phyloP scores from a whole-genome alignment of 2,113 vertebrate species.

The Seriola dumerili region DNA sequence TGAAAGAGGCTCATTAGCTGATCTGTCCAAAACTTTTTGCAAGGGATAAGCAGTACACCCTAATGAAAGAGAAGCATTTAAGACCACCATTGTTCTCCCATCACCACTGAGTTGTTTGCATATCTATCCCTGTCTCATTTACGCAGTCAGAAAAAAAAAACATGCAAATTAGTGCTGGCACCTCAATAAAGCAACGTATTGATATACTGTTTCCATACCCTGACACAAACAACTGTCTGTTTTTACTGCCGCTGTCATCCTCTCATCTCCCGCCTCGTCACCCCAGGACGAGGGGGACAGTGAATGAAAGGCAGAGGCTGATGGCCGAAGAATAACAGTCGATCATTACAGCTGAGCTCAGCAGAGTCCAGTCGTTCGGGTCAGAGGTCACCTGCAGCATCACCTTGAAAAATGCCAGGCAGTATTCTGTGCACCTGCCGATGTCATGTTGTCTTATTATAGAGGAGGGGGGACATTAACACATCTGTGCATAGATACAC shows the following conservation, averaged over 20 bases:
- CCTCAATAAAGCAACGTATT: constrained; percentile 76
- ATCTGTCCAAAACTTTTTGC: constrained; percentile 30
- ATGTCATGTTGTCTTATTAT: constrained; percentile 8
- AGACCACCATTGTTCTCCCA: constrained; percentile 70
- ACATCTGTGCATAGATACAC: too few relatives aligned
- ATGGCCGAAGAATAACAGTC: constrained; percentile 68
- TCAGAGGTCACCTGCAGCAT: constrained; percentile 63
- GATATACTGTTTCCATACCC: constrained; percentile 70
- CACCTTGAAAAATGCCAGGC: constrained; percentile 65
- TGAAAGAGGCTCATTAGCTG: constrained; percentile 42
- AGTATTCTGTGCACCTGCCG: not conserved
- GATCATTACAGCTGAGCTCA: constrained; percentile 66
- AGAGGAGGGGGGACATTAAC: too few relatives aligned
- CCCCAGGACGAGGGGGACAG: constrained; percentile 34
- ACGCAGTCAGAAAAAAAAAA: constrained; percentile 52
- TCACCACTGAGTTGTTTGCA: constrained; percentile 73
- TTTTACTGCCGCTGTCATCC: constrained; percentile 60
- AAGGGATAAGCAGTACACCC: constrained; percentile 26
- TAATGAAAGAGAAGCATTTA: constrained; percentile 59
- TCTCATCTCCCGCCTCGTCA: constrained; percentile 42
- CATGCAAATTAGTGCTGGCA: constrained; percentile 78
- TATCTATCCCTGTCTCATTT: constrained; percentile 75
- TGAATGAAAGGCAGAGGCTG: constrained; percentile 52
- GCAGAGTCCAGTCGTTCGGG: constrained; percentile 52
- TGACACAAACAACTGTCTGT: constrained; percentile 23